Evolutionary conservation across 2,888 invertebrate species (phyloP), one percentile per base, ranked within the genome.

Genomic region (Standfussiana lucernea): DNA sequence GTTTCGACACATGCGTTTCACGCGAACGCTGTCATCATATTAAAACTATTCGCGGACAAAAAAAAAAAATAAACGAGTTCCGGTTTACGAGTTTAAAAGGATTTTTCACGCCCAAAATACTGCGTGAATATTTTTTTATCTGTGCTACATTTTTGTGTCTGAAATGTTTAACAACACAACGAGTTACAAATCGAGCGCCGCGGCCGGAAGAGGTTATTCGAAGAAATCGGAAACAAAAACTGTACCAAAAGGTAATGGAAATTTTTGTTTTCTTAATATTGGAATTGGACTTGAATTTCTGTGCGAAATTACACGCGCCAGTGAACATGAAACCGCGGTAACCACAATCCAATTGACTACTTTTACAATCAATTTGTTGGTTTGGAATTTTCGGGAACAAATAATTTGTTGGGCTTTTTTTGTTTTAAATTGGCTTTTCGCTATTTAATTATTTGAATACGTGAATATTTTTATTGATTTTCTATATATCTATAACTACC

Each of bases 131-230:
- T 82, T 62, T 79, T 79, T 80, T 80, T 75, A 75, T 75, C 66
- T 72, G 72, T 78, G 59, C 50, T 77, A 76, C 74, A 72, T 82
- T 79, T 77, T 66, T 75, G 56, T 68, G 70, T 2, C 42, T 75
- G 37, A 84, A 79, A 95, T 95, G 95, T 95, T 95, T 87, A 94
- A 95, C 89, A 94, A 94, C 74, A 93, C 94, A 77, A 93, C 93
- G 83, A 93, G 93, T 66, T 93, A 92, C 78, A 92, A 89, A 87
- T 89, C 90, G 62, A 85, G 87, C 42, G 78, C 91, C n/a, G n/a
- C n/a, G n/a, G n/a, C n/a, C 50, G 86, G 90, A 35, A 80, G 87
- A 65, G 90, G 89, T 87, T 93, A 93, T 80, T 86, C 80, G 68
- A 83, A 90, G 82, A 92, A 89, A 81, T 83, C 80, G 77, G 89